Evolutionary conservation across 2,888 invertebrate genomes (phyloP).

Genomic region (Ichneumoninae sp.): DNA sequence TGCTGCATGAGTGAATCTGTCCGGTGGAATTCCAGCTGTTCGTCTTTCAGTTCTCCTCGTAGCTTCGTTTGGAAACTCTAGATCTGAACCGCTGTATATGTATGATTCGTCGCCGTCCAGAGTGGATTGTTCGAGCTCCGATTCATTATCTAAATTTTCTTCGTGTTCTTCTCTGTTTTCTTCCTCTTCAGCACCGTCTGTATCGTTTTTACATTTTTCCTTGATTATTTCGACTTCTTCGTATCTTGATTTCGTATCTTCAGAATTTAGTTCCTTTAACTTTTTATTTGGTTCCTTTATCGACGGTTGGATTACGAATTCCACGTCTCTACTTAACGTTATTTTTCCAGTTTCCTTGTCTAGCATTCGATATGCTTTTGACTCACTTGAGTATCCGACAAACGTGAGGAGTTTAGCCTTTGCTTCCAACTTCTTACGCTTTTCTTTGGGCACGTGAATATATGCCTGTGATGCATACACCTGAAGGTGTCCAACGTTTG

Average conservation of each 20-base stretch:
- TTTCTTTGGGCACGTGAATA: slow-evolving; percentile 56
- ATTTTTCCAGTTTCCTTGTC: slow-evolving; percentile 39
- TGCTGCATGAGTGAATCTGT: slow-evolving; percentile 23
- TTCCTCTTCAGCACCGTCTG: background rate
- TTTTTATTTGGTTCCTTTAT: too few relatives aligned
- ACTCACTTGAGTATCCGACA: slow-evolving; percentile 52
- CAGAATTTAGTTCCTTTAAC: background rate
- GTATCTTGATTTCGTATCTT: background rate
- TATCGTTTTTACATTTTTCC: too few relatives aligned
- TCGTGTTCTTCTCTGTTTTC: background rate
- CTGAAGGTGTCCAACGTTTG: slow-evolving; percentile 44
- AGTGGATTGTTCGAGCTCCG: too few relatives aligned
- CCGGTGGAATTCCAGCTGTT: slow-evolving; percentile 24
- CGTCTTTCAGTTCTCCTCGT: slow-evolving; percentile 18
- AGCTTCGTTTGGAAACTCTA: background rate
- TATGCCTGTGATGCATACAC: slow-evolving; percentile 55
- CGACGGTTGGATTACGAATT: slow-evolving; percentile 32
- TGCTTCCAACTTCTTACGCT: slow-evolving; percentile 50
- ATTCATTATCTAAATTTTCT: too few relatives aligned
- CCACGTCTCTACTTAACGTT: slow-evolving; percentile 45
- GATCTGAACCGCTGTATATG: too few relatives aligned
- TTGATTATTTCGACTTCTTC: background rate
- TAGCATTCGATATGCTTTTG: slow-evolving; percentile 55
- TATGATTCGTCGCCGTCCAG: background rate
- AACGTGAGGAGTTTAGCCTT: slow-evolving; percentile 43